These are phyloP conservation scores for Regulus satrapa DNA, from an alignment of 2,113 vertebrate genomes.

Conservation along the genomic window DNA sequence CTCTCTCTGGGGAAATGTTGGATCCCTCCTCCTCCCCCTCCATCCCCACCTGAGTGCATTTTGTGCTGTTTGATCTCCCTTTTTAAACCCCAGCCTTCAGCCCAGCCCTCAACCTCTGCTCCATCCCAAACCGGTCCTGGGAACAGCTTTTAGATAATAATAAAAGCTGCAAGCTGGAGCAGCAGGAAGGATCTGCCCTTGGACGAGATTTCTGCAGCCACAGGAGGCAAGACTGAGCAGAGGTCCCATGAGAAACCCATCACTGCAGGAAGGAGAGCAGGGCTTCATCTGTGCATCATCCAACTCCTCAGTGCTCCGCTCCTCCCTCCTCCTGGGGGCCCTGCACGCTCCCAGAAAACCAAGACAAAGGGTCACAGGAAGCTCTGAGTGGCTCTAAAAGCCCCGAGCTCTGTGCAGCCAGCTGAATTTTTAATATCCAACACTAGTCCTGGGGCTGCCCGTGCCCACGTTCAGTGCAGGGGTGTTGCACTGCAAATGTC, in stretches of 20 bases:
- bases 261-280: not conserved
- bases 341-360: not conserved
- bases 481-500: not conserved
- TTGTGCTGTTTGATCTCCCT: not conserved
- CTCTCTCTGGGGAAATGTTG: not conserved
- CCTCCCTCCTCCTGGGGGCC: not conserved
- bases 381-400: not conserved
- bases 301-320: not conserved
- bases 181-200: not conserved
- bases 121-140: not conserved
- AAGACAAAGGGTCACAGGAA: not conserved
- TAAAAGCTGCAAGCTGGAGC: not conserved
- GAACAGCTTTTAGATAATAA: not conserved
- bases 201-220: not conserved
- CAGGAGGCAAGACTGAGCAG: not conserved
- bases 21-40: not conserved
- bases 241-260: not conserved
- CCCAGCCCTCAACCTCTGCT: not conserved
- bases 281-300: not conserved
- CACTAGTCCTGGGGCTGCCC: not conserved
- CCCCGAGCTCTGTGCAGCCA: not conserved
- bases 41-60: not conserved
- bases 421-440: slow-evolving; percentile 1
- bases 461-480: rapidly evolving
- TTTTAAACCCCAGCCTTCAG: not conserved